phyloP scores from a whole-genome alignment of 2,113 vertebrate genomes.

The Oryzias celebensis region DNA sequence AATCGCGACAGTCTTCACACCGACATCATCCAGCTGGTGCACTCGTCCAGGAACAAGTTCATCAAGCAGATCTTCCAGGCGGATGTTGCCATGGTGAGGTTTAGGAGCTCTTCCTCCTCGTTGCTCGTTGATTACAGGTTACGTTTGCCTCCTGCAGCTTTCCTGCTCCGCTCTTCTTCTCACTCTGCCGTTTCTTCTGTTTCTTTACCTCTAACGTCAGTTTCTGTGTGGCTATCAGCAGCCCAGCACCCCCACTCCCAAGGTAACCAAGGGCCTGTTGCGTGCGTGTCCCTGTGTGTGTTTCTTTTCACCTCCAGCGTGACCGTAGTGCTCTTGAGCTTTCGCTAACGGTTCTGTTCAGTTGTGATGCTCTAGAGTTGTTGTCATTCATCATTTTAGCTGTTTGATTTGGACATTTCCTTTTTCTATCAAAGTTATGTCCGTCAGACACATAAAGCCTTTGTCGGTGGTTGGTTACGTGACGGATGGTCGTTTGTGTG shows the following conservation, averaged over 20 bases:
- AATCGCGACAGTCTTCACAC: constrained; percentile 96
- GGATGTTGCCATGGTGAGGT: constrained; percentile 95
- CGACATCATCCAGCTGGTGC: constrained; percentile 97
- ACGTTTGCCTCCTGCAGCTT: constrained; percentile 27
- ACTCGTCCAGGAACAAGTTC: constrained; percentile 98
- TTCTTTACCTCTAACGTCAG: constrained; percentile 60
- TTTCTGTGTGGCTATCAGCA: constrained; percentile 81
- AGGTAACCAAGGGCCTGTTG: constrained; percentile 65
- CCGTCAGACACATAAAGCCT: no score
- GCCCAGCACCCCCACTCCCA: constrained; percentile 69
- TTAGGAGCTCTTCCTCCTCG: neutral
- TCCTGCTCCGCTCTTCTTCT: constrained; percentile 28
- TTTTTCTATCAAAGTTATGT: no score
- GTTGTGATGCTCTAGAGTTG: no score
- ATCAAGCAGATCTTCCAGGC: constrained; percentile 99
- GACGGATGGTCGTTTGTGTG: constrained; percentile 7
- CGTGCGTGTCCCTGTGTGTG: constrained; percentile 24
- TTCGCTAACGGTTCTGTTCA: no score
- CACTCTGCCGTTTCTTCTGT: constrained; percentile 41
- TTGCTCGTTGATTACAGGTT: constrained; percentile 1
- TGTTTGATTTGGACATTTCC: no score
- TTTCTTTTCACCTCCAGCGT: constrained; percentile 14
- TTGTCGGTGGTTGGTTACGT: no score
- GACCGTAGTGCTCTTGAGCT: neutral
- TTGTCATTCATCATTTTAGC: no score